Percentiles rank a stretch among this genome's conserved stretches.
Evolutionary conservation across 2,113 vertebrate species (phyloP).

Genomic region (Saguinus midas): DNA sequence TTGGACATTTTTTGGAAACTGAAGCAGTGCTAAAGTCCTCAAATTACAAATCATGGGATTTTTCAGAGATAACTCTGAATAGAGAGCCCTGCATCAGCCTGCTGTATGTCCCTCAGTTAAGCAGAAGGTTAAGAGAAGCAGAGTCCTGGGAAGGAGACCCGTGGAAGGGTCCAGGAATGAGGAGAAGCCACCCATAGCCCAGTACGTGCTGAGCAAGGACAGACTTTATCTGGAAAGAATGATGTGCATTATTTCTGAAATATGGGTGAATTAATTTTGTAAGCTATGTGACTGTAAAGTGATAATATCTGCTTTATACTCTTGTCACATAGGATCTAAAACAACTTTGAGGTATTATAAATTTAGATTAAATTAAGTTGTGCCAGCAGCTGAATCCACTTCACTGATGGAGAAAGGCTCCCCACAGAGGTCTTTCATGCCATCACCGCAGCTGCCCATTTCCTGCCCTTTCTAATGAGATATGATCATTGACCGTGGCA

Average conservation of each 20-base stretch:
- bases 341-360: background rate
- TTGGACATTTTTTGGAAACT: background rate
- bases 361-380: background rate
- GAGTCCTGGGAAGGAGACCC: background rate
- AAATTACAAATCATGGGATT: background rate
- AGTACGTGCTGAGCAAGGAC: background rate
- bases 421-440: background rate
- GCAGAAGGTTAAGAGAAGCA: background rate
- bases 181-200: background rate
- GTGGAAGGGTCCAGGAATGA: background rate
- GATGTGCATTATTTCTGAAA: background rate
- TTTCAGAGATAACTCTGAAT: background rate
- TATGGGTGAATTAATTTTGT: background rate
- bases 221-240: background rate
- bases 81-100: background rate
- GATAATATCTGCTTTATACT: background rate
- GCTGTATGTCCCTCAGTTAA: background rate
- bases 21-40: background rate
- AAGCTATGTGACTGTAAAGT: background rate
- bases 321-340: background rate
- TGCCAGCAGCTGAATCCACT: background rate
- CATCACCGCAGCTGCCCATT: background rate
- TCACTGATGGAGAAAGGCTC: background rate
- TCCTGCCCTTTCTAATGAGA: background rate
- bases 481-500: rapidly evolving